Conservation (phyloP, 2,113 vertebrate genomes). For the Podarcis muralis region DNA sequence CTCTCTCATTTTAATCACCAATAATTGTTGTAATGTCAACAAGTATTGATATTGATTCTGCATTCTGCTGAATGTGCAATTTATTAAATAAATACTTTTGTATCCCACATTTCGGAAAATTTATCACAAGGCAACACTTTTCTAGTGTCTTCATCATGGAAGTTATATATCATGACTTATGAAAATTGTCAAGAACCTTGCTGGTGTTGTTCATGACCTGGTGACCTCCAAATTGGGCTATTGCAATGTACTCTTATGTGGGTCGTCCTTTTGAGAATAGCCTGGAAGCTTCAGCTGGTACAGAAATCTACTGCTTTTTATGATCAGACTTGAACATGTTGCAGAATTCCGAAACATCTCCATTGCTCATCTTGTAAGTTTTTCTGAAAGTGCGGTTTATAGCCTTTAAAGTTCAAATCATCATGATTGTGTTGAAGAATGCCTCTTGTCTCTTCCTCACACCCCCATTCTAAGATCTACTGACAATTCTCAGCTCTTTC, state of each 20-base stretch:
- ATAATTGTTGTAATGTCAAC: neutral
- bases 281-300: neutral
- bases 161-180: neutral
- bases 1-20: neutral
- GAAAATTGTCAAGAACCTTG: neutral
- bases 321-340: neutral
- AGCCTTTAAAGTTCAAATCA: neutral
- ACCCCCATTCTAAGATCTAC: neutral
- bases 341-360: neutral
- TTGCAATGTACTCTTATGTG: neutral
- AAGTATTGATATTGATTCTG: neutral
- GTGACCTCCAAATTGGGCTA: neutral
- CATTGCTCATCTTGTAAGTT: neutral
- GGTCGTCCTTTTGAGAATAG: neutral
- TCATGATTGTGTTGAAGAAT: neutral
- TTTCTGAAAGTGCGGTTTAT: neutral
- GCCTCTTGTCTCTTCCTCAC: neutral
- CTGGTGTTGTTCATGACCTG: neutral
- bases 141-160: neutral
- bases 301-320: neutral
- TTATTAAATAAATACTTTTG: too few species aligned
- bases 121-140: neutral
- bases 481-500: neutral
- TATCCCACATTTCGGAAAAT: neutral
- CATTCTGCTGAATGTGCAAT: neutral